phyloP scores from a whole-genome alignment of 2,797 vertebrate genomes.

The Sparidentex hasta region DNA sequence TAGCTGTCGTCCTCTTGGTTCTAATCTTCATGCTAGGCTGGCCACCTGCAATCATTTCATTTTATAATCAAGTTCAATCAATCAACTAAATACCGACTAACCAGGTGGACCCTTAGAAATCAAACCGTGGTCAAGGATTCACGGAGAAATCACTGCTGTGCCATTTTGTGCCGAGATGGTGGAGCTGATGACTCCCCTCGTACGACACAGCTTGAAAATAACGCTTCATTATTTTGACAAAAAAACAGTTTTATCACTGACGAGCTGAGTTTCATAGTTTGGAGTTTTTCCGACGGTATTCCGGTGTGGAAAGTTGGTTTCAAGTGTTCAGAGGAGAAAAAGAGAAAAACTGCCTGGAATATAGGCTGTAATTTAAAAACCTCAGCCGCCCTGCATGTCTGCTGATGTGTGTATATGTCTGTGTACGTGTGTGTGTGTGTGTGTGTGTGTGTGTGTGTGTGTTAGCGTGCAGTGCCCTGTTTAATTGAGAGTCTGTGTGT shows the following conservation, averaged over 20 bases:
- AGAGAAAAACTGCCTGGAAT: slow-evolving; percentile 75
- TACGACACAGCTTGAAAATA: neutral
- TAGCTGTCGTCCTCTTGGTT: neutral
- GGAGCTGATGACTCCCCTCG: neutral
- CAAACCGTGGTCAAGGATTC: neutral
- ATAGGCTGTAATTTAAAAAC: slow-evolving; percentile 86
- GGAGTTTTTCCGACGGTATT: slow-evolving; percentile 21
- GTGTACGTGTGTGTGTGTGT: slow-evolving; percentile 45
- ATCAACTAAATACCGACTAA: neutral
- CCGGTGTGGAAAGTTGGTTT: slow-evolving; percentile 65
- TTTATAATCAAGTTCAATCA: neutral
- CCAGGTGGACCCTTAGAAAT: neutral
- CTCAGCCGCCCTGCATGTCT: slow-evolving; percentile 77
- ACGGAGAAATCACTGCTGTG: neutral
- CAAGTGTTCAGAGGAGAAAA: slow-evolving; percentile 66
- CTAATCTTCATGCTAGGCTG: slow-evolving; percentile 6
- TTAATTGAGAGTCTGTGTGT: slow-evolving; percentile 63
- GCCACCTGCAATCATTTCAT: neutral
- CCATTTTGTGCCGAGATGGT: neutral
- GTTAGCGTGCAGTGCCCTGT: slow-evolving; percentile 44
- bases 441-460: slow-evolving; percentile 36
- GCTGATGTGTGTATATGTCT: slow-evolving; percentile 44
- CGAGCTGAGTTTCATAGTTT: neutral
- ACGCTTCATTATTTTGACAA: neutral
- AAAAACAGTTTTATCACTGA: neutral